phyloP scores from a whole-genome alignment of 1,140 invertebrate genomes.

The Aricia agestis region DNA sequence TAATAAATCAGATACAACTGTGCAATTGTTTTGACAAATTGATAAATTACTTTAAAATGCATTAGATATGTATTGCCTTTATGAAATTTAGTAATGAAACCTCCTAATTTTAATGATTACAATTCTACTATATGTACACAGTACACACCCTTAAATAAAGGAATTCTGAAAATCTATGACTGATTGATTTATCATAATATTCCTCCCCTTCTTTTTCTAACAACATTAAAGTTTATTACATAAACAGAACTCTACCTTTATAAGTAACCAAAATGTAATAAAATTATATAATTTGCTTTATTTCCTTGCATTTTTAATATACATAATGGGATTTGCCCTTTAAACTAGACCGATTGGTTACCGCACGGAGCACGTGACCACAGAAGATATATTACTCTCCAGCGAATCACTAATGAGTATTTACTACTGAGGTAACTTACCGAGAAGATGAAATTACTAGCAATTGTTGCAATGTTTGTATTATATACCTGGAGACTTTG shows the following conservation, averaged over 20 bases:
- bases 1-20: conserved; percentile 10
- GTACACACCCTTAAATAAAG: too few species aligned
- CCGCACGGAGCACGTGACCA: conserved; percentile 44
- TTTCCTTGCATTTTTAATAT: conserved; percentile 4
- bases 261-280: too few species aligned
- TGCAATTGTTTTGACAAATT: conserved; percentile 3
- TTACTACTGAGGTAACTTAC: conserved; percentile 27
- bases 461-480: neutral
- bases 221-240: too few species aligned
- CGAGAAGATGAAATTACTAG: conserved; percentile 5
- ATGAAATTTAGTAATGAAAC: too few species aligned
- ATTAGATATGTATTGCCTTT: too few species aligned
- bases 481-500: neutral
- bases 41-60: neutral
- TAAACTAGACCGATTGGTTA: conserved; percentile 19
- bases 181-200: too few species aligned
- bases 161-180: too few species aligned
- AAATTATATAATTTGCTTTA: neutral
- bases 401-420: conserved; percentile 46
- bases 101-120: too few species aligned
- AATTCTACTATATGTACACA: too few species aligned
- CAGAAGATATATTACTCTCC: conserved; percentile 46
- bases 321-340: conserved; percentile 4
- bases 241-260: too few species aligned
- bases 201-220: too few species aligned